These are phyloP conservation scores for Diaprepes abbreviatus DNA, from an alignment of 2,888 invertebrate species.

Conservation along the genomic window DNA sequence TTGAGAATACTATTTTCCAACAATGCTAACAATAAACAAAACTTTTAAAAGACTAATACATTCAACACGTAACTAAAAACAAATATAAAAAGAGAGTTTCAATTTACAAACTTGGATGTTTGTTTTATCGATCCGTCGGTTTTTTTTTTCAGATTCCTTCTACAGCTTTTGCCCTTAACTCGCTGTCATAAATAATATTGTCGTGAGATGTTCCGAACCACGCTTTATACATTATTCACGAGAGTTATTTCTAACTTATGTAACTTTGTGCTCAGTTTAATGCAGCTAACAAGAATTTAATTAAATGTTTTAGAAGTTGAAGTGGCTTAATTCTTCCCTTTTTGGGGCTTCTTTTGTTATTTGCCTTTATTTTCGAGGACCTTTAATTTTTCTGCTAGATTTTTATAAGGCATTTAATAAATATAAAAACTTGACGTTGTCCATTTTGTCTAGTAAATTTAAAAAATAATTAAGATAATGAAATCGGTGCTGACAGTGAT, in stretches of 20 bases:
- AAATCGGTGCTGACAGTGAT: too few relatives aligned
- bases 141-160: not conserved
- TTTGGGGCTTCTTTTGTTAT: conserved; percentile 16
- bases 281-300: conserved; percentile 51
- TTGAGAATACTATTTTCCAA: too few relatives aligned
- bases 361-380: conserved; percentile 16
- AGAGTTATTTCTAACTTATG: conserved; percentile 52
- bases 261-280: conserved; percentile 48
- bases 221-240: conserved; percentile 55
- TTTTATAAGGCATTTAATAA: too few relatives aligned
- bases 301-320: conserved; percentile 40
- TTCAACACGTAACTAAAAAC: not conserved
- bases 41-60: not conserved
- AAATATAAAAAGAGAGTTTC: too few relatives aligned
- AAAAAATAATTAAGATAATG: too few relatives aligned
- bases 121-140: conserved; percentile 6
- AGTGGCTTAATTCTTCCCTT: conserved; percentile 35
- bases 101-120: conserved; percentile 5
- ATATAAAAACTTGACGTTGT: too few relatives aligned
- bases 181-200: conserved; percentile 55
- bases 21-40: not conserved
- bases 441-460: too few relatives aligned
- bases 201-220: conserved; percentile 51
- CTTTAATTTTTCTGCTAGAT: not conserved
- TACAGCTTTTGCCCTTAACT: conserved; percentile 15